Evolutionary conservation across 2,797 vertebrate genomes (phyloP), one percentile per base, ranked within the genome.

Genomic region (Telmatherina bonti): DNA sequence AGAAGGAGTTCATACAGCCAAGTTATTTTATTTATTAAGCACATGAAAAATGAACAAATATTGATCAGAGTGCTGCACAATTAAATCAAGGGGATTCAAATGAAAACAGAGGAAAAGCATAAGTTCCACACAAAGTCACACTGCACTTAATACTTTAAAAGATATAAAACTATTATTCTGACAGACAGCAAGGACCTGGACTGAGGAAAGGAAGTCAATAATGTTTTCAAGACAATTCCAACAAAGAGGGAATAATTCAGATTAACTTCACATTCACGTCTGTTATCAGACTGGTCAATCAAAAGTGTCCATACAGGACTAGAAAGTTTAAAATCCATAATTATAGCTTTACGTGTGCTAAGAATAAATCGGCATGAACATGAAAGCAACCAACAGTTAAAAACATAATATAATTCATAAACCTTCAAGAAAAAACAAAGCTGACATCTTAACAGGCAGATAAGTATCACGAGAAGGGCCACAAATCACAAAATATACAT

Each of bases 61-160:
- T 0, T 62, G 33, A 60, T 43, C 29, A 58, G 53, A 62, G 22
- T 47, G 33, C 18, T 55, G 36, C 31, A 49, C 53, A 36, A 7
- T 53, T 7, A 47, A 27, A 16, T n/a, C 20, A 60, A 55, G 26
- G 35, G 13, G 22, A 70, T 0, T 56, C 6, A 31, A 64, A 65
- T 47, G 43, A 47, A 55, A 26, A 45, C 62, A 36, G 15, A 41
- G 6, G 56, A 30, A 70, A 45, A 7, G 2, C 24, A 60, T 45
- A 70, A 55, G 64, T 20, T 66, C 43, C 53, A 72, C 61, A 43
- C 22, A 57, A 67, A 30, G 11, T 36, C 9, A 60, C 27, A 43
- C 30, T 36, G 53, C 43, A 49, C 27, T 61, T 11, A 41, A 29
- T 22, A 56, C 30, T 64, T 41, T 24, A 5, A 56, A 69, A 35